Percentiles rank a stretch among this genome's conserved stretches.
phyloP scores from a whole-genome alignment of 1,140 invertebrate genomes.

The Lerema accius region DNA sequence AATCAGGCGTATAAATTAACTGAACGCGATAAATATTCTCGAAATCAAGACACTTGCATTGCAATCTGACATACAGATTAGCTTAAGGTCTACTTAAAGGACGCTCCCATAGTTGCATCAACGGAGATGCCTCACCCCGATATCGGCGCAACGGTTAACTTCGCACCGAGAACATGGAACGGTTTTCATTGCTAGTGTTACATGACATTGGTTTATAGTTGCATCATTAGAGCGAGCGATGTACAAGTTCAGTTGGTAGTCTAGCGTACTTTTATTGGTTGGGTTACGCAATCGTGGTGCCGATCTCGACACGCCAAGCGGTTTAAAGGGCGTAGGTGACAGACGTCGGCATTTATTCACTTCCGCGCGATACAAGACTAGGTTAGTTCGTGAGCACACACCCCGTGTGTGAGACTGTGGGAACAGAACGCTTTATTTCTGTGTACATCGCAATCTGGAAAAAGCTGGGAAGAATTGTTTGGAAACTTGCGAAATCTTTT shows the following conservation, averaged over 20 bases:
- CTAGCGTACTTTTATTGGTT: slow-evolving; percentile 30
- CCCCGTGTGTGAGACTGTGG: slow-evolving; percentile 77
- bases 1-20: slow-evolving; percentile 23
- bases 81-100: slow-evolving; percentile 33
- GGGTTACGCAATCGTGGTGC: slow-evolving; percentile 53
- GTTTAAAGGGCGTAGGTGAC: slow-evolving; percentile 76
- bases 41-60: slow-evolving; percentile 31
- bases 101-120: slow-evolving; percentile 34
- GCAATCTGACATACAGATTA: slow-evolving; percentile 35
- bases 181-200: slow-evolving; percentile 33
- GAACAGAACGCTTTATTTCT: slow-evolving; percentile 62
- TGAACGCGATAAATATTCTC: slow-evolving; percentile 27
- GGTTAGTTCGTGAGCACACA: slow-evolving; percentile 76
- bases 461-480: background rate
- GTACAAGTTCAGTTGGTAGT: slow-evolving; percentile 33
- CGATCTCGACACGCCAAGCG: slow-evolving; percentile 56
- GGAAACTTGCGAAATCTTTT: too few relatives aligned
- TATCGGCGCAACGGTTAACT: slow-evolving; percentile 15
- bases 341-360: slow-evolving; percentile 67
- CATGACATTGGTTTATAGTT: slow-evolving; percentile 30
- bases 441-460: slow-evolving; percentile 48
- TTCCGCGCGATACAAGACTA: slow-evolving; percentile 73
- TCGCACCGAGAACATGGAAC: slow-evolving; percentile 27
- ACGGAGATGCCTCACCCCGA: slow-evolving; percentile 26
- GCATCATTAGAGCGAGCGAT: slow-evolving; percentile 31